phyloP scores from a whole-genome alignment of 1,140 invertebrate genomes.

The Tachypleus tridentatus region DNA sequence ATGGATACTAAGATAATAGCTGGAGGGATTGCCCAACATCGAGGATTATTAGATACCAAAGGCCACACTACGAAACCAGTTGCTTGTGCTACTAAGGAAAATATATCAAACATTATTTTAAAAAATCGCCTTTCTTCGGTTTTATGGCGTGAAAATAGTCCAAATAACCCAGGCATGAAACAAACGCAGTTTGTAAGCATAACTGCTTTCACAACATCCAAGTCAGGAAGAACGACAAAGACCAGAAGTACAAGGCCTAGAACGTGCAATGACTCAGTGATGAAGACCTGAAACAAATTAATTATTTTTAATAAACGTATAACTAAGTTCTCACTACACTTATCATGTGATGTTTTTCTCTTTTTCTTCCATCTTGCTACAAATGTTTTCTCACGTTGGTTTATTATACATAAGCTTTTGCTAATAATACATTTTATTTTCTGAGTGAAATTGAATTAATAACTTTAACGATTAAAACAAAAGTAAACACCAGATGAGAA shows the following conservation, averaged over 20 bases:
- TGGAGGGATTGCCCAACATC: slow-evolving; percentile 68
- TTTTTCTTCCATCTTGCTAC: no score
- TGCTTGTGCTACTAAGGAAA: slow-evolving; percentile 40
- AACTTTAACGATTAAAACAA: neutral
- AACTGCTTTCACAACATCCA: slow-evolving; percentile 82
- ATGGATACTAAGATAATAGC: slow-evolving; percentile 72
- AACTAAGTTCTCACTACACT: neutral
- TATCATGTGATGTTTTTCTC: neutral
- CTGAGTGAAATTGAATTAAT: neutral
- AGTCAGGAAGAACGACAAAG: slow-evolving; percentile 72
- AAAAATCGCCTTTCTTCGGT: slow-evolving; percentile 64
- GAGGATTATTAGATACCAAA: slow-evolving; percentile 27
- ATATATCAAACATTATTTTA: slow-evolving; percentile 48
- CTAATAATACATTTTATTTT: neutral
- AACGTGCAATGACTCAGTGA: slow-evolving; percentile 76
- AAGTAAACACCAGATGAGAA: neutral
- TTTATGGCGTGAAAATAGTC: slow-evolving; percentile 60
- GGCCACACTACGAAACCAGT: slow-evolving; percentile 82
- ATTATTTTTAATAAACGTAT: neutral
- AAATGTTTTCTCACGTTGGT: no score
- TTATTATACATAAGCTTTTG: neutral
- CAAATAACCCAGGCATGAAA: slow-evolving; percentile 66
- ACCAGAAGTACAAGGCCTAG: slow-evolving; percentile 71
- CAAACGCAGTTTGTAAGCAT: slow-evolving; percentile 90
- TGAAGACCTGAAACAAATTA: slow-evolving; percentile 27